These are phyloP conservation scores for Rhingia rostrata DNA, from an alignment of 2,888 invertebrate genomes.

Conservation along the genomic window DNA sequence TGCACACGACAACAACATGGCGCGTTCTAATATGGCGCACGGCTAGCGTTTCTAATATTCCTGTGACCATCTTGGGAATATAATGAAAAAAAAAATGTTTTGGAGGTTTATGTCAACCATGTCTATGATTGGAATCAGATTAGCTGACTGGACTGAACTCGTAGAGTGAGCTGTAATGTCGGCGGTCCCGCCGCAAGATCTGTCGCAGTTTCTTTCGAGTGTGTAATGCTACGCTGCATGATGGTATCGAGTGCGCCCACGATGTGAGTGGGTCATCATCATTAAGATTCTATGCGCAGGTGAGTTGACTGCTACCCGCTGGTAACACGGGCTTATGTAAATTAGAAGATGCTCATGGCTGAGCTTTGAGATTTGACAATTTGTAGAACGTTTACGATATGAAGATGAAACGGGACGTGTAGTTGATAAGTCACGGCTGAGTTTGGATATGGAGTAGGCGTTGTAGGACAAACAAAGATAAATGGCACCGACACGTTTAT, in stretches of 20 bases:
- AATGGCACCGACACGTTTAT: background rate
- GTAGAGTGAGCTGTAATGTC: slow-evolving; percentile 8
- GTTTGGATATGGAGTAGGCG: slow-evolving; percentile 19
- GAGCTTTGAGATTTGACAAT: slow-evolving; percentile 10
- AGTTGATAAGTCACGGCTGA: slow-evolving; percentile 9
- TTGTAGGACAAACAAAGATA: background rate
- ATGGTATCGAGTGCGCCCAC: slow-evolving; percentile 10
- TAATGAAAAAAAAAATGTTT: no score
- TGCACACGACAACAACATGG: background rate
- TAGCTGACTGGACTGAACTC: background rate
- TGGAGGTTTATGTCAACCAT: slow-evolving; percentile 1
- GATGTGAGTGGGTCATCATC: background rate
- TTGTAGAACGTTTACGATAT: slow-evolving; percentile 11
- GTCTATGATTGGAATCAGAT: background rate
- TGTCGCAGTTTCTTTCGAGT: background rate
- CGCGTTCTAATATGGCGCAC: slow-evolving; percentile 20
- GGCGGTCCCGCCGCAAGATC: background rate
- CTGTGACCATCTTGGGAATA: background rate
- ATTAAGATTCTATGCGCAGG: background rate
- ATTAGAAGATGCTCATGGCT: slow-evolving; percentile 1
- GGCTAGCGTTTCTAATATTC: background rate
- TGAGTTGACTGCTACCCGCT: background rate
- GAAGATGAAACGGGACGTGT: slow-evolving; percentile 8
- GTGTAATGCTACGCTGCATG: background rate
- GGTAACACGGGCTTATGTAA: background rate